Evolutionary conservation across 1,140 invertebrate genomes (phyloP).

Genomic region (Camponotus pennsylvanicus): DNA sequence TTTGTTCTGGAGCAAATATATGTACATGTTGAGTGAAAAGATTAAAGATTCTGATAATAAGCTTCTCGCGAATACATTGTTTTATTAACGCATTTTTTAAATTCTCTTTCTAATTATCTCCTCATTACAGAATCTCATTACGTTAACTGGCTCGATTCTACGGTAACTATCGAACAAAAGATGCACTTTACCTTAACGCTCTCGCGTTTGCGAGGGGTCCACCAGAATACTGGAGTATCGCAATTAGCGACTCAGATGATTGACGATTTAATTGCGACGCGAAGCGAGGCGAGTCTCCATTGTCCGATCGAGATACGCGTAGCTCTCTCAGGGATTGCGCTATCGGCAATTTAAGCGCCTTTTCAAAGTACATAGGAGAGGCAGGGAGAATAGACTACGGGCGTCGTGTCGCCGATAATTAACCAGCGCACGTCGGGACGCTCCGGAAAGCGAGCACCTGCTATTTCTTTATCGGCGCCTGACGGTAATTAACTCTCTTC

Average conservation of each 20-base stretch:
- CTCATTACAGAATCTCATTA: not conserved
- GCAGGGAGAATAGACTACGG: too few species aligned
- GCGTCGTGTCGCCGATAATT: slow-evolving; percentile 51
- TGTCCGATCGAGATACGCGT: slow-evolving; percentile 41
- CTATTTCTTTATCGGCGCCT: slow-evolving; percentile 44
- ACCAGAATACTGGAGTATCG: not conserved
- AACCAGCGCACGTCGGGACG: slow-evolving; percentile 28
- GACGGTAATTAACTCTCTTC: slow-evolving; percentile 60
- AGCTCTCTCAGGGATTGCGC: slow-evolving; percentile 26
- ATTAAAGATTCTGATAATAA: not conserved
- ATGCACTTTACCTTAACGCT: not conserved
- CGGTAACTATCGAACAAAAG: not conserved
- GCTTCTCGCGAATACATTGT: not conserved
- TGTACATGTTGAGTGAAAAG: not conserved
- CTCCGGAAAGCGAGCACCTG: slow-evolving; percentile 4
- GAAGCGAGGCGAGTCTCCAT: not conserved
- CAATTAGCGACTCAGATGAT: slow-evolving; percentile 14
- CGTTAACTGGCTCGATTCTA: not conserved
- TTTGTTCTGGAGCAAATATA: not conserved
- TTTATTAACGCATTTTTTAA: not conserved
- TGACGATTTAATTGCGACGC: slow-evolving; percentile 48
- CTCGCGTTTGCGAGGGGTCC: not conserved
- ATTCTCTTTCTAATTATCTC: not conserved
- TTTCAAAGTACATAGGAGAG: not conserved
- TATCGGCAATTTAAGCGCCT: slow-evolving; percentile 54